Base-by-base conservation (phyloP, 23 tunicate species). In the Styela clava region DNA sequence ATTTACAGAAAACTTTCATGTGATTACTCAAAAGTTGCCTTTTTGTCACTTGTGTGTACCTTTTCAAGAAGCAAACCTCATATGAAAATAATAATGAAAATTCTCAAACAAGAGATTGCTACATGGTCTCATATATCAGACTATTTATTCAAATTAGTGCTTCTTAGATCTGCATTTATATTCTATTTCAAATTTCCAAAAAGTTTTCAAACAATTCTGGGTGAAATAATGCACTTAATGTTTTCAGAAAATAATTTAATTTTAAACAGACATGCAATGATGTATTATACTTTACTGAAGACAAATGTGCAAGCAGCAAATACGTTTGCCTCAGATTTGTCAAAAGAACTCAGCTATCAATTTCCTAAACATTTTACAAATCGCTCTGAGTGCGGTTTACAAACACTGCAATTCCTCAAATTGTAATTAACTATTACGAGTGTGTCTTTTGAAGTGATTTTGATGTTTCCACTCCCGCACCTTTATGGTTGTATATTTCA, bases 261-360 rank as follows among this genome's bases (percentile, higher is more conserved):
- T 18, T 27, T 67, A 0, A 67, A 67, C 16, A 67, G 71, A 67
- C 30, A 67, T 25, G 30, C 71, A 0, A 25, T 25, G 19, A 67
- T 67, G 30, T 67, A 67, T 67, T 67, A 67, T 67, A 67, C 19
- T 67, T 67, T 67, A 29, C 31, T 67, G 0, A 67, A 67, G 22
- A 22, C 19, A 18, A 24, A 67, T 67, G 22, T 67, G 0, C 0
- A 67, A 67, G 1, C 31, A 18, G 71, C 71, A 19, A 67, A 25
- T 16, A 67, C 12, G 71, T 27, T 67, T 1, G 71, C 56, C 12
- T 44, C 56, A 7, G 56, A 44, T 44, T 44, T 44, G 12, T 44
- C 56, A 5, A 12, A 44, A 44, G 9, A 44, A 44, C 12, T 44
- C 12, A 7, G 12, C 7, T 5, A 44, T 44, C 56, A 44, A 44